Evolutionary conservation across 2,797 vertebrate genomes (phyloP).

Genomic region (Avahi laniger): DNA sequence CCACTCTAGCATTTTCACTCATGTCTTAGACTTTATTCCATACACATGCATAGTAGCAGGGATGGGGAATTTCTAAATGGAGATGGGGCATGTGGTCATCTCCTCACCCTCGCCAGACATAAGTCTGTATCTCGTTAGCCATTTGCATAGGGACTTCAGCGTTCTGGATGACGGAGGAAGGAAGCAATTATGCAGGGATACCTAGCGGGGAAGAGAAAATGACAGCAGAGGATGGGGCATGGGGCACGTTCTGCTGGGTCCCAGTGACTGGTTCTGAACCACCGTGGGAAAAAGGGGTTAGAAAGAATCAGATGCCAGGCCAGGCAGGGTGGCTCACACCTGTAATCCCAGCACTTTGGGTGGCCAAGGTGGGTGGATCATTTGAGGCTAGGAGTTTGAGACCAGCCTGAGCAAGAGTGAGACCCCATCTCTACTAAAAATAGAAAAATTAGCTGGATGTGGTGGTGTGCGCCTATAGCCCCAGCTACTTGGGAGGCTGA

Average conservation of each 20-base stretch:
- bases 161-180: background rate
- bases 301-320: background rate
- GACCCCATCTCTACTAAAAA: background rate
- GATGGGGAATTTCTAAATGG: background rate
- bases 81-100: background rate
- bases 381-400: background rate
- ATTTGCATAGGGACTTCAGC: background rate
- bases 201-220: background rate
- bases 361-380: background rate
- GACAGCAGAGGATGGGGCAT: background rate
- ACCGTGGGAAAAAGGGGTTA: background rate
- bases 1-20: background rate
- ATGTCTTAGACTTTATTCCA: background rate
- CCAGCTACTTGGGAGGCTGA: background rate
- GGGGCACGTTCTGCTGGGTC: background rate
- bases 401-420: background rate
- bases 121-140: background rate
- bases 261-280: background rate
- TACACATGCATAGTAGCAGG: rapidly evolving
- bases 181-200: background rate
- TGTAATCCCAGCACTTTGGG: background rate
- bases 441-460: background rate
- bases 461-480: background rate
- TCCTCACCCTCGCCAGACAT: background rate
- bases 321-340: background rate